A percentile compares a stretch with the other conserved stretches of the same genome.
phyloP scores from a whole-genome alignment of 2,797 vertebrate species.

The Poecile montanus region DNA sequence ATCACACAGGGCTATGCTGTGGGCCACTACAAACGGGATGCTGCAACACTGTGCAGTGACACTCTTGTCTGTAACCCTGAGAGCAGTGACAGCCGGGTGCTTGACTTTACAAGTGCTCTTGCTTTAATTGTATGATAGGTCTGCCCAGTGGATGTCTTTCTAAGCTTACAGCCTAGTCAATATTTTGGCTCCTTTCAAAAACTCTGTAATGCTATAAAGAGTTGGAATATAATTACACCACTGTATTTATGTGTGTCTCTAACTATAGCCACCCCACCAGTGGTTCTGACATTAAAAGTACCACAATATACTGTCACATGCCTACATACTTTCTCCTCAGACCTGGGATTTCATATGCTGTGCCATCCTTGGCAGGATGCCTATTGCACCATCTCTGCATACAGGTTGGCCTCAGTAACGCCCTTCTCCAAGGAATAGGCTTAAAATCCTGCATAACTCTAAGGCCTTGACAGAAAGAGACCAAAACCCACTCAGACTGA shows the following conservation, averaged over 20 bases:
- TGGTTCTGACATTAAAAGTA: not conserved
- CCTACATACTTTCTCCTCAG: not conserved
- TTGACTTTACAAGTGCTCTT: not conserved
- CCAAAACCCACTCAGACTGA: not conserved
- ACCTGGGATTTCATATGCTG: not conserved
- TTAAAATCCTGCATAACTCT: not conserved
- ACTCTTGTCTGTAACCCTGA: not conserved
- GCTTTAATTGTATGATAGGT: not conserved
- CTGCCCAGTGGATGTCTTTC: not conserved
- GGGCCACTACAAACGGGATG: not conserved
- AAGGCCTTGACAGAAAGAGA: not conserved
- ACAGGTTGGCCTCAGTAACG: not conserved
- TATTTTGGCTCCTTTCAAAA: not conserved
- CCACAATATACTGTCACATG: not conserved
- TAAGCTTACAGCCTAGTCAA: not conserved
- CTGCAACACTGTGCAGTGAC: not conserved
- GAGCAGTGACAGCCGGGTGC: not conserved
- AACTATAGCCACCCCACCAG: not conserved
- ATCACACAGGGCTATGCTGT: not conserved
- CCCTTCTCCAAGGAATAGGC: not conserved
- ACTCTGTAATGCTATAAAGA: not conserved
- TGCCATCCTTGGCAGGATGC: not conserved
- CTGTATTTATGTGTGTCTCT: not conserved
- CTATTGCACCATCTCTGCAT: not conserved
- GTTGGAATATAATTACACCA: not conserved